A percentile compares a stretch with the other conserved stretches of the same genome.
These are phyloP conservation scores for Clivina fossor DNA, from an alignment of 2,888 invertebrate genomes.

Conservation along the genomic window DNA sequence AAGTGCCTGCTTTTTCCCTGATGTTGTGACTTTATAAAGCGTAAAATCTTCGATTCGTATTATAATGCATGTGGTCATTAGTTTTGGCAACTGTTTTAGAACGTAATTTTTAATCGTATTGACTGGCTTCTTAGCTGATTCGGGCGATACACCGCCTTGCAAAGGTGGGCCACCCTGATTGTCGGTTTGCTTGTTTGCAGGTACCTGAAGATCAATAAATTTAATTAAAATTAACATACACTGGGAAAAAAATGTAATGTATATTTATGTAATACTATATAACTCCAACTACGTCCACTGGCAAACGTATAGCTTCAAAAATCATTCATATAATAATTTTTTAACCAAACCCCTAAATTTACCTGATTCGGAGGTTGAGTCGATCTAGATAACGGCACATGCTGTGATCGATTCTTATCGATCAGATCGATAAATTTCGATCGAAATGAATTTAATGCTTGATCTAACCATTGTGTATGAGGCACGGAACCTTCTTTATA, in stretches of 20 bases:
- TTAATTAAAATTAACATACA: neutral
- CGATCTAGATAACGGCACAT: conserved; percentile 56
- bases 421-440: conserved; percentile 73
- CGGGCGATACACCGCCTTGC: conserved; percentile 22
- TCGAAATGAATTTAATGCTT: conserved; percentile 78
- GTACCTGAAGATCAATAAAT: conserved; percentile 6
- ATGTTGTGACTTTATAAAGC: conserved; percentile 80
- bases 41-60: conserved; percentile 90
- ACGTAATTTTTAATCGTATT: conserved; percentile 66
- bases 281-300: too few relatives aligned
- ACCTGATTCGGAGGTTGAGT: conserved; percentile 36
- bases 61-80: conserved; percentile 91
- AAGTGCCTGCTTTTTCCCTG: conserved; percentile 69
- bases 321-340: too few relatives aligned
- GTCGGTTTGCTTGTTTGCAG: conserved; percentile 15
- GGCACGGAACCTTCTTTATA: conserved; percentile 78
- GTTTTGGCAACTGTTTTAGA: conserved; percentile 73
- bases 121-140: conserved; percentile 17
- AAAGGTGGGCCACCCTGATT: conserved; percentile 16
- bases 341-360: conserved; percentile 7
- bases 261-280: neutral
- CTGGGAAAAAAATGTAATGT: neutral
- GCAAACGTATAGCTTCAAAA: too few relatives aligned
- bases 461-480: conserved; percentile 84
- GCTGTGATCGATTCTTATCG: conserved; percentile 62